Evolutionary conservation across 2,797 vertebrate species (phyloP).

Genomic region (Forpus xanthops): DNA sequence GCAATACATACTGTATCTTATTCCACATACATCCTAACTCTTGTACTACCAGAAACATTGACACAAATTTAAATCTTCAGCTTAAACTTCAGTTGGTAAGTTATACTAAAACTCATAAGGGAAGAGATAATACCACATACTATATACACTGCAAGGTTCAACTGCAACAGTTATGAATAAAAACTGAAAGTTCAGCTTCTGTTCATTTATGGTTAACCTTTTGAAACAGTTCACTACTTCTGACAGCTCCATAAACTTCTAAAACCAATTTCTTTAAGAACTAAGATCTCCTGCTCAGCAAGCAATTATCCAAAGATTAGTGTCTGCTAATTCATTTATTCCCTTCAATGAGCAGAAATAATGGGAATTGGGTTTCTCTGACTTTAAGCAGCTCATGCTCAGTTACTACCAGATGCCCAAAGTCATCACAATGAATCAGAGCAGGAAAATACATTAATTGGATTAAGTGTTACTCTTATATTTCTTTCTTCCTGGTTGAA

Average conservation of each 20-base stretch:
- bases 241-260: constrained; percentile 69
- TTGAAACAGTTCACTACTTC: constrained; percentile 51
- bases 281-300: constrained; percentile 65
- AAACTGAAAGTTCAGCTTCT: constrained; percentile 39
- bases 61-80: not conserved
- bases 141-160: not conserved
- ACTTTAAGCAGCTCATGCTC: constrained; percentile 63
- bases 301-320: constrained; percentile 80
- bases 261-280: constrained; percentile 64
- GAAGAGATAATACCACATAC: not conserved
- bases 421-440: constrained; percentile 71
- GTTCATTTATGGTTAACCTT: constrained; percentile 65
- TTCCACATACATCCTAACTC: not conserved
- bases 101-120: not conserved
- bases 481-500: not conserved
- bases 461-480: constrained; percentile 68
- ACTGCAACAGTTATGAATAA: not conserved
- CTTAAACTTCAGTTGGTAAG: not conserved
- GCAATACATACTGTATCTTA: not conserved
- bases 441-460: constrained; percentile 72
- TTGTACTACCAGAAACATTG: not conserved
- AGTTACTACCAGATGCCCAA: constrained; percentile 68
- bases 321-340: constrained; percentile 74
- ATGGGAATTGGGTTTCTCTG: constrained; percentile 73
- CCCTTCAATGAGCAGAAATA: constrained; percentile 78